Conservation (phyloP, 2,113 vertebrate species). For the Lagenorhynchus albirostris region DNA sequence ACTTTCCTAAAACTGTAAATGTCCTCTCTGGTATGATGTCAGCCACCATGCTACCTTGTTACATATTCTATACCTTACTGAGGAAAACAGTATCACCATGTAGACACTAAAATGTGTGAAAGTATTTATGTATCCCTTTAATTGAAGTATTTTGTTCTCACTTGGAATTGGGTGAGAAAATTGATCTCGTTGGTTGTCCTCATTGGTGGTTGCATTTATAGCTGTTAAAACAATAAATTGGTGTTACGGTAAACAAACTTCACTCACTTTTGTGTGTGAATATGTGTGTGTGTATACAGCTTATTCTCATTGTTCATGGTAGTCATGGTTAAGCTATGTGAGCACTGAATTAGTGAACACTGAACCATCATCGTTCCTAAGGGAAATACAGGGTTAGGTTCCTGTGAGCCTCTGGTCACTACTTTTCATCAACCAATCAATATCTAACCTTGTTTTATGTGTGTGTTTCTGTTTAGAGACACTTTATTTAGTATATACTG, state of each 20-base stretch:
- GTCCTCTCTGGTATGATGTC: neutral
- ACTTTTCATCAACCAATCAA: neutral
- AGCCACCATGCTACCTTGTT: neutral
- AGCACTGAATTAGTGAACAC: neutral
- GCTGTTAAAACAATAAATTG: constrained; percentile 67
- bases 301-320: neutral
- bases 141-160: constrained; percentile 54
- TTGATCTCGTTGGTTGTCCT: neutral
- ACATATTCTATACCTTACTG: neutral
- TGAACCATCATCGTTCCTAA: neutral
- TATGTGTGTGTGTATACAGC: neutral
- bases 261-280: neutral
- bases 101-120: neutral
- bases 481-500: neutral
- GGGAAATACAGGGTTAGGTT: neutral
- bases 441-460: neutral
- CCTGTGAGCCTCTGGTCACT: neutral
- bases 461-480: neutral
- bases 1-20: neutral
- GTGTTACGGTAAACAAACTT: constrained; percentile 15
- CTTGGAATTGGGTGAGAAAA: constrained; percentile 63
- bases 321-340: neutral
- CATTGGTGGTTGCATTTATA: neutral
- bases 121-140: neutral
- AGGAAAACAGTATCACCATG: neutral